Percentiles rank a stretch among this genome's conserved stretches.
Conservation (phyloP, 2,797 vertebrate genomes). For the Silurus aristotelis region DNA sequence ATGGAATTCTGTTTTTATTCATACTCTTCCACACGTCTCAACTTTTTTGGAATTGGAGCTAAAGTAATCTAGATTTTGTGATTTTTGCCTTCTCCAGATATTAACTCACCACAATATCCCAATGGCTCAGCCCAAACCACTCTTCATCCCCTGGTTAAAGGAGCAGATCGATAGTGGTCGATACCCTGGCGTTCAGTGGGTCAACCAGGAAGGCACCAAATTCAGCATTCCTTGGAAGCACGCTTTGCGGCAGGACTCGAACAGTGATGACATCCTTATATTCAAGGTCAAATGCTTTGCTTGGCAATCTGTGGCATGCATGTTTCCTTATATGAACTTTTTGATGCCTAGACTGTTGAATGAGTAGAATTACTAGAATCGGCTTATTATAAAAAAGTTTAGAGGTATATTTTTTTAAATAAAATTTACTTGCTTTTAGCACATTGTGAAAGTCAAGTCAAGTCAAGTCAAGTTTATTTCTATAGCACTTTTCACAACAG, state of each 20-base stretch:
- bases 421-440: neutral
- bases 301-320: neutral
- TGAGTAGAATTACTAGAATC: too few relatives aligned
- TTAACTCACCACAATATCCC: neutral
- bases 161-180: constrained; percentile 69
- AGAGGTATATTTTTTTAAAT: neutral
- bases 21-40: too few relatives aligned
- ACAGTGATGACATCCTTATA: constrained; percentile 75
- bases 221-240: constrained; percentile 91
- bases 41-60: too few relatives aligned
- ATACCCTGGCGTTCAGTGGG: constrained; percentile 83
- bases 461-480: too few relatives aligned
- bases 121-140: constrained; percentile 79
- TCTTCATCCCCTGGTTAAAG: constrained; percentile 83
- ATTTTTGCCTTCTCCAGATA: neutral
- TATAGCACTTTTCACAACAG: too few relatives aligned
- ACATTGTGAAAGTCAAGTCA: neutral
- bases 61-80: neutral
- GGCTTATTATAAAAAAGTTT: neutral
- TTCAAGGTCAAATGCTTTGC: constrained; percentile 74
- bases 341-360: neutral
- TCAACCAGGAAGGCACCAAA: constrained; percentile 66
- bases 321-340: neutral
- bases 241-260: constrained; percentile 79
- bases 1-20: too few relatives aligned